Evolutionary conservation across 1,140 invertebrate genomes (phyloP), one percentile per base, ranked within the genome.

Genomic region (Diorhabda carinulata): DNA sequence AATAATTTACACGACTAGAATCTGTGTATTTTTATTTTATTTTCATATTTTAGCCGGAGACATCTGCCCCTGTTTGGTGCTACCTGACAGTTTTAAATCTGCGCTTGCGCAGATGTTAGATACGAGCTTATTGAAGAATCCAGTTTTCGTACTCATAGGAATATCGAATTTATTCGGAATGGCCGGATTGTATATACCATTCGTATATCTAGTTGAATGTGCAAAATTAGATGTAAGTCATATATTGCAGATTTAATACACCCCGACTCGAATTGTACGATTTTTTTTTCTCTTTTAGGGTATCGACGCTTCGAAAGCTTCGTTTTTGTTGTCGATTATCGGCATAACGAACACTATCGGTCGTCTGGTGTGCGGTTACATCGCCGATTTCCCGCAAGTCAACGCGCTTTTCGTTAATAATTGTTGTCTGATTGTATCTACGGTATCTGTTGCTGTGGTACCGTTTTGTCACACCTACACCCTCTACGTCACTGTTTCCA

Each of bases 261-360:
- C 5, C 47, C 1, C 5, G 47, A 1, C 9, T 52, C 5, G 5
- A 52, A 52, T 1, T 6, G 47, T 52, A 43, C 41, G 2, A 2
- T 63, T 43, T 4, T n/a, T n/a, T 70, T 66, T 25, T 61, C 69
- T 73, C 70, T 85, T 86, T n/a, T 80, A 92, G 88, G 89, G 89
- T 69, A 90, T 98, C 47, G 88, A 90, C 6, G 81, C 83, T 43
- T 87, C 87, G 3, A 84, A 89, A 70, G 96, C 96, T 0, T 92
- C 96, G 3, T 93, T 93, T 79, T 84, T 98, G 56, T 79, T 99
- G 10, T 98, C 97, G 3, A 91, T 97, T 61, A 98, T 98, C 78
- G 97, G 96, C 70, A 95, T 98, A 65, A 96, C 95, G 4, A 98
- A 98, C 81, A 97, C 95, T 0, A 77, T 96, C 59, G 95, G 94